phyloP scores from a whole-genome alignment of 2,888 invertebrate genomes.

The Phytoseiulus persimilis region DNA sequence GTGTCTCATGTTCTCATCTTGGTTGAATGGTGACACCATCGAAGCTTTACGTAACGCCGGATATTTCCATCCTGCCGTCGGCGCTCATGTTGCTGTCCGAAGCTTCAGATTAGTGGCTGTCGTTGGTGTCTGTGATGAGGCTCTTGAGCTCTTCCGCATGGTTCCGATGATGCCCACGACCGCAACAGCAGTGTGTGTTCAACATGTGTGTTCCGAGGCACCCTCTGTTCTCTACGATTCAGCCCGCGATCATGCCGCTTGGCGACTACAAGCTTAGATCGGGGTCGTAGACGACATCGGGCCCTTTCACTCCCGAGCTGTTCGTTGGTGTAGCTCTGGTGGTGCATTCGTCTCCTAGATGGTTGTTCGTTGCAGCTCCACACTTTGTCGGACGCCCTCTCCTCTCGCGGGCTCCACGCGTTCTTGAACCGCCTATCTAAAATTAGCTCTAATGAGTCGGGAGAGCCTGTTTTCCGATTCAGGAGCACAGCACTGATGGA shows the following conservation, averaged over 20 bases:
- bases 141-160: not conserved
- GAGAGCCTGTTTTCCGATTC: not conserved
- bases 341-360: not conserved
- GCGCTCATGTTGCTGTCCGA: not conserved
- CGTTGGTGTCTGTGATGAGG: not conserved
- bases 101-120: not conserved
- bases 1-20: not conserved
- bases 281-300: not conserved
- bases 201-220: not conserved
- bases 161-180: not conserved
- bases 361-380: not conserved
- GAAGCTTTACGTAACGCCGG: not conserved
- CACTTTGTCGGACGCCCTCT: not conserved
- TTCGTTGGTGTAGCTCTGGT: not conserved
- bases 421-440: not conserved
- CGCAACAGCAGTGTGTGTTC: too few species aligned
- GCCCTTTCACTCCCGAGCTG: not conserved
- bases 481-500: not conserved
- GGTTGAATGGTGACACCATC: not conserved
- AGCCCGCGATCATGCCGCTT: not conserved
- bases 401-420: too few species aligned
- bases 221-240: not conserved
- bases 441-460: not conserved
- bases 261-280: not conserved
- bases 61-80: not conserved